These are phyloP conservation scores for Andrena minutula DNA, from an alignment of 2,888 invertebrate species.

Conservation along the genomic window DNA sequence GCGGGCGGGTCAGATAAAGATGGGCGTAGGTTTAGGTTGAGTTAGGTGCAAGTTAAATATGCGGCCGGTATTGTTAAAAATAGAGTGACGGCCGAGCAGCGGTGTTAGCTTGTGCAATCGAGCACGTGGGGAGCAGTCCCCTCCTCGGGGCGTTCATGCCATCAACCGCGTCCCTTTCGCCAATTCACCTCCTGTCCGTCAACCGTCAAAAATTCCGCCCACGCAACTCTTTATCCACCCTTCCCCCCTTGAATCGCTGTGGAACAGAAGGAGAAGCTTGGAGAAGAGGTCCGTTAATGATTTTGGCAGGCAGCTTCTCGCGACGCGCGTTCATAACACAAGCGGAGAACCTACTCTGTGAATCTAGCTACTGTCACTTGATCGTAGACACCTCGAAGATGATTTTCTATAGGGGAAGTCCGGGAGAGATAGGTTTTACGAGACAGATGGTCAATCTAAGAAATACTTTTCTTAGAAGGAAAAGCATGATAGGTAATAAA, in stretches of 20 bases:
- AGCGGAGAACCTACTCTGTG: no score
- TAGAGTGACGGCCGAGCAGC: slow-evolving; percentile 82
- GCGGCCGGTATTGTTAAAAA: slow-evolving; percentile 82
- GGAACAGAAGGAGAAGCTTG: no score
- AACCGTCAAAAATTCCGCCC: slow-evolving; percentile 38
- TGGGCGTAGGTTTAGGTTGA: slow-evolving; percentile 59
- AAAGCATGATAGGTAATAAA: no score
- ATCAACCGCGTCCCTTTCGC: neutral
- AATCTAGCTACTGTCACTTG: no score
- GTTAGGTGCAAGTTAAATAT: slow-evolving; percentile 84
- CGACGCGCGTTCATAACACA: slow-evolving; percentile 32
- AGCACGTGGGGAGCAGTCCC: slow-evolving; percentile 78
- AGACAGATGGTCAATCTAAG: no score
- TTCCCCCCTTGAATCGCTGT: neutral
- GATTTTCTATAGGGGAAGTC: no score
- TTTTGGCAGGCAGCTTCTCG: slow-evolving; percentile 42
- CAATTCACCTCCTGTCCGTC: neutral
- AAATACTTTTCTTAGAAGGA: no score
- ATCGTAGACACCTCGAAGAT: no score
- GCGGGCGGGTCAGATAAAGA: neutral
- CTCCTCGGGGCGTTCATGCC: neutral
- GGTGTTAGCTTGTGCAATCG: slow-evolving; percentile 79
- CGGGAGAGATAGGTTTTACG: no score
- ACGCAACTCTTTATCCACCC: neutral
- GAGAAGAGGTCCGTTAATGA: slow-evolving; percentile 24